phyloP scores from a whole-genome alignment of 2,113 vertebrate species.

The Tenrec ecaudatus region DNA sequence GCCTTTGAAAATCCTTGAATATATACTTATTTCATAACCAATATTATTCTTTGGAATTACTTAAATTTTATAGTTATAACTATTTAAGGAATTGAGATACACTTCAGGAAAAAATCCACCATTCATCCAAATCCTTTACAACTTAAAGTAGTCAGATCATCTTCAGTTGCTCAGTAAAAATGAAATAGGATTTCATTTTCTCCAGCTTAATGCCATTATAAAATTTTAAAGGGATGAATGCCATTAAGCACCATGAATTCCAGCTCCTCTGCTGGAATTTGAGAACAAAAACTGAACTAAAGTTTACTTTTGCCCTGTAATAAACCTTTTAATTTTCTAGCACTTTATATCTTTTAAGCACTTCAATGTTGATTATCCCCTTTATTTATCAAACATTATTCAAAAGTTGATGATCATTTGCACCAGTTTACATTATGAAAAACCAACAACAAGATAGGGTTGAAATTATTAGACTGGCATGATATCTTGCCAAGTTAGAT shows the following conservation, averaged over 20 bases:
- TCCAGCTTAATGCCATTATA: neutral
- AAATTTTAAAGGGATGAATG: neutral
- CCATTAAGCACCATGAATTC: neutral
- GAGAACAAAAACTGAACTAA: neutral
- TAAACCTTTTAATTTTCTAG: slow-evolving; percentile 1
- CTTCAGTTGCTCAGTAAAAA: slow-evolving; percentile 28
- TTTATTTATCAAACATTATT: slow-evolving; percentile 48
- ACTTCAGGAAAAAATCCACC: slow-evolving; percentile 9
- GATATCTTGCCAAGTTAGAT: neutral
- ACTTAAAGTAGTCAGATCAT: neutral
- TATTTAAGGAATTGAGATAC: slow-evolving; percentile 20
- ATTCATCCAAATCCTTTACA: slow-evolving; percentile 24
- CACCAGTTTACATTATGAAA: neutral
- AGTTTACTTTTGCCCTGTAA: slow-evolving; percentile 3
- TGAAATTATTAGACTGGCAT: neutral
- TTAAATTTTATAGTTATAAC: neutral
- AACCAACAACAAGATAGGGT: neutral
- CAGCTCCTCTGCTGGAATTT: neutral
- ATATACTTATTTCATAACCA: slow-evolving; percentile 11
- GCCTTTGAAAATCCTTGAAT: neutral
- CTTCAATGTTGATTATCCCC: neutral
- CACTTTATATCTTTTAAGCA: slow-evolving; percentile 1
- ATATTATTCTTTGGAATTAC: slow-evolving; percentile 12
- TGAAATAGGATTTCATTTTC: slow-evolving; percentile 19
- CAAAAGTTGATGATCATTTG: slow-evolving; percentile 27